phyloP scores from a whole-genome alignment of 2,888 invertebrate species.

The Coenonympha glycerion region DNA sequence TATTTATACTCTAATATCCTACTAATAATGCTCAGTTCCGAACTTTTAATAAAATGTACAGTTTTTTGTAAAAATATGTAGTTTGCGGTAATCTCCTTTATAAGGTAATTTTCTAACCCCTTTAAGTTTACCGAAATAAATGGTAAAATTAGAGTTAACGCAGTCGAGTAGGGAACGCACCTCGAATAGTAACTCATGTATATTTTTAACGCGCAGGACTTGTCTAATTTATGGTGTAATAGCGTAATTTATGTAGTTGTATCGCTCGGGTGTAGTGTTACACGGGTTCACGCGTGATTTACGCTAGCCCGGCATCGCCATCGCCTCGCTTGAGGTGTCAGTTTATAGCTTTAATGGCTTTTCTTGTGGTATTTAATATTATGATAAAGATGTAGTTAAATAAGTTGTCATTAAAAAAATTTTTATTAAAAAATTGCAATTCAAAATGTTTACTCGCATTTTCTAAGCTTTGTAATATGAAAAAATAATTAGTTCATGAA shows the following conservation, averaged over 20 bases:
- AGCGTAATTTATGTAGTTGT: constrained; percentile 45
- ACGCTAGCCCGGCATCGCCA: background rate
- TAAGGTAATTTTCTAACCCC: no score
- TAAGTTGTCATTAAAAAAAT: no score
- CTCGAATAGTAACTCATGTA: constrained; percentile 28
- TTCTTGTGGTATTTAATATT: background rate
- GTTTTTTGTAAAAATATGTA: no score
- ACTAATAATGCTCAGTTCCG: no score
- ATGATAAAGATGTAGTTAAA: constrained; percentile 10
- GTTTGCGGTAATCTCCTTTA: no score
- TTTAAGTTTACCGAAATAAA: no score
- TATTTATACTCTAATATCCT: no score
- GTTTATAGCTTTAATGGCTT: constrained; percentile 9
- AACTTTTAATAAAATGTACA: no score
- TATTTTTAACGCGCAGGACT: constrained; percentile 30
- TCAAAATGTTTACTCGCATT: no score
- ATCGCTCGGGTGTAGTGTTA: constrained; percentile 32
- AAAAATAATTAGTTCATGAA: no score
- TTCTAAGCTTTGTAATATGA: no score
- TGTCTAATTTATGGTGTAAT: constrained; percentile 40
- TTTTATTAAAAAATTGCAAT: no score
- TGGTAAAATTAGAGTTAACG: background rate
- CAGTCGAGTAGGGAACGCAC: constrained; percentile 5
- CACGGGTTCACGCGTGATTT: constrained; percentile 18
- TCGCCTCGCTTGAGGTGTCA: background rate